Percentiles rank a stretch among this genome's conserved stretches.
Evolutionary conservation across 1,140 invertebrate species (phyloP).

Genomic region (Drosophila funebris): DNA sequence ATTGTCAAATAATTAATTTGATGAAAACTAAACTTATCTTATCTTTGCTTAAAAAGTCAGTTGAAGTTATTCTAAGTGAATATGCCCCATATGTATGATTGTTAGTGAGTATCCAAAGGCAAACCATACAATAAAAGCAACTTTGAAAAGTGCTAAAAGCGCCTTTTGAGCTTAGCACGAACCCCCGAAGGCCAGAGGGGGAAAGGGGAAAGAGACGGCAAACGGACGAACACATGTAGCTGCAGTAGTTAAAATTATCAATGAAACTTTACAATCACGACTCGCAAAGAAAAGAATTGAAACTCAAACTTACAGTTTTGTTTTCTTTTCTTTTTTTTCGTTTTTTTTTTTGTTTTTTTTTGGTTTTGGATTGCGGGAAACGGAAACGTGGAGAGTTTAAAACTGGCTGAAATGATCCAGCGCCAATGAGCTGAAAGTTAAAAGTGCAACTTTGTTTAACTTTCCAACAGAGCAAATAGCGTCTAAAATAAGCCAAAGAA

Average conservation of each 20-base stretch:
- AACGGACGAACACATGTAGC: constrained; percentile 45
- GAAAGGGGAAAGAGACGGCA: not conserved
- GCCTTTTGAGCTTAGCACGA: constrained; percentile 58
- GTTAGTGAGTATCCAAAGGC: constrained; percentile 5
- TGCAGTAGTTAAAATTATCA: constrained; percentile 77
- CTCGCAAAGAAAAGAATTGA: constrained; percentile 29
- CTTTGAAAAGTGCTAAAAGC: constrained; percentile 63
- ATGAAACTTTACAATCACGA: constrained; percentile 78
- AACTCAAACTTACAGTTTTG: constrained; percentile 14
- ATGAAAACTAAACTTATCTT: no score
- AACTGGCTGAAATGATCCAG: constrained; percentile 51
- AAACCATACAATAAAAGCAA: constrained; percentile 41
- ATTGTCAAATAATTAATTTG: no score
- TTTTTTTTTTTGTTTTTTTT: not conserved
- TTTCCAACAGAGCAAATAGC: constrained; percentile 39
- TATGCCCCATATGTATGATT: not conserved
- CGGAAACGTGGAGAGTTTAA: constrained; percentile 28
- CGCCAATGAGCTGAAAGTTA: constrained; percentile 50
- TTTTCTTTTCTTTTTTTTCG: not conserved
- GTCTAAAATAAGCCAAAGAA: not conserved
- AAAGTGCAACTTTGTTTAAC: constrained; percentile 67
- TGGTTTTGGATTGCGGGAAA: not conserved
- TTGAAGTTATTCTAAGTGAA: no score
- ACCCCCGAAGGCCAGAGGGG: not conserved
- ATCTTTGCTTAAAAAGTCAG: no score